Evolutionary conservation across 2,888 invertebrate species (phyloP).

Genomic region (Scaptodrosophila latifasciaeformis): DNA sequence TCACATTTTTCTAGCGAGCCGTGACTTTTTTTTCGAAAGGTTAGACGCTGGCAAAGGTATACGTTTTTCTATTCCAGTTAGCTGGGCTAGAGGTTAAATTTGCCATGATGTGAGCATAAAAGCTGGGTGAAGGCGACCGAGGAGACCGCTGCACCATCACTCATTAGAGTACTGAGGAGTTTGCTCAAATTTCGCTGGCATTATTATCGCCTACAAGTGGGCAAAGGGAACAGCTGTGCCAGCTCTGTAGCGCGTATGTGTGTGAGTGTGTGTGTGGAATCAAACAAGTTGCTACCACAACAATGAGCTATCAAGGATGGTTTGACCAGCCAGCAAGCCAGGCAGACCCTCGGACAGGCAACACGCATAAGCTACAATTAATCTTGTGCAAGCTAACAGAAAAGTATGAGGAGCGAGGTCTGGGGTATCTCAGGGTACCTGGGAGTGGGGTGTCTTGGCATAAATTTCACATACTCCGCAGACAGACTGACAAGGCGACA

Average conservation of each 20-base stretch:
- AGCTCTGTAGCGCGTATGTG: conserved; percentile 21
- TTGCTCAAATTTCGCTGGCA: conserved; percentile 37
- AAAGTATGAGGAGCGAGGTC: background rate
- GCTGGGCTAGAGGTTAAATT: background rate
- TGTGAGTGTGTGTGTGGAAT: conserved; percentile 29
- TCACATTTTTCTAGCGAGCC: conserved; percentile 44
- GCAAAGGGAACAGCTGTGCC: background rate
- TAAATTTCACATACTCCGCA: conserved; percentile 55
- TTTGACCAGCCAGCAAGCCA: conserved; percentile 12
- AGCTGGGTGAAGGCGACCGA: background rate
- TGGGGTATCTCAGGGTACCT: background rate
- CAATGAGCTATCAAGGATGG: conserved; percentile 1
- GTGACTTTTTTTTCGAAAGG: conserved; percentile 53
- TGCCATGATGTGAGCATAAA: conserved; percentile 19
- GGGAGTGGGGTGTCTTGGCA: conserved; percentile 53
- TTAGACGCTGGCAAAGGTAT: conserved; percentile 37
- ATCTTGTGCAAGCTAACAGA: conserved; percentile 53
- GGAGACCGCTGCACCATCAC: no score
- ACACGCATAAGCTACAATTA: conserved; percentile 67
- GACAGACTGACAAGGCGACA: conserved; percentile 15
- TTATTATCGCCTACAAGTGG: conserved; percentile 29
- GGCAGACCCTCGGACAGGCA: conserved; percentile 33
- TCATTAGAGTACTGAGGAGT: no score
- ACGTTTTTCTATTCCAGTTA: conserved; percentile 7
- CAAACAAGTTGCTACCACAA: conserved; percentile 58